These are phyloP conservation scores for Hemibates koningsi DNA, from an alignment of 2,113 vertebrate species.

Conservation along the genomic window DNA sequence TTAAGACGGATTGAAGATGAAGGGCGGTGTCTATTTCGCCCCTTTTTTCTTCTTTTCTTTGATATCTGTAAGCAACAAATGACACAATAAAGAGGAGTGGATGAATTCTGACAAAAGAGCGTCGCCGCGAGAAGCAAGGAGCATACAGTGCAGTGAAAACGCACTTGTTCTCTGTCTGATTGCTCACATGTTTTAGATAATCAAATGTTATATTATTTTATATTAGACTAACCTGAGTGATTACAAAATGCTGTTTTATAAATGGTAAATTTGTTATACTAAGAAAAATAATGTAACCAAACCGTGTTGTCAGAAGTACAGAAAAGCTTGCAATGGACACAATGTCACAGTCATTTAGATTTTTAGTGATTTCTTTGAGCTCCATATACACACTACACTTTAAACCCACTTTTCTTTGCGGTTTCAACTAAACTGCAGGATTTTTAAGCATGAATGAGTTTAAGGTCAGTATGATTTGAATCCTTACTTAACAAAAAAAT, in stretches of 20 bases:
- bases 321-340: rapidly evolving
- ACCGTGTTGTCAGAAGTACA: not conserved
- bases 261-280: not conserved
- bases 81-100: constrained; percentile 1
- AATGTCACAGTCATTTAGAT: not conserved
- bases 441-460: not conserved
- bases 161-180: not conserved
- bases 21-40: not conserved
- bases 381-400: not conserved
- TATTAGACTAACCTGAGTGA: not conserved
- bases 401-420: not conserved
- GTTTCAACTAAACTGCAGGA: not conserved
- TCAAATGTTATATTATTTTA: not conserved
- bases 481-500: not conserved
- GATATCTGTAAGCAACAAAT: constrained; percentile 28
- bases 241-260: not conserved
- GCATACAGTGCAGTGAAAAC: not conserved
- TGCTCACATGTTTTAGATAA: not conserved
- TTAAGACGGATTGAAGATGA: constrained; percentile 36
- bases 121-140: not conserved
- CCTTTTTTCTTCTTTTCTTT: not conserved
- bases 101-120: not conserved
- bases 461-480: not conserved
- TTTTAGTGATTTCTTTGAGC: not conserved
- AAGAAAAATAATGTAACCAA: not conserved